These are phyloP conservation scores for Protosalanx chinensis DNA, from an alignment of 2,797 vertebrate genomes.

Conservation along the genomic window DNA sequence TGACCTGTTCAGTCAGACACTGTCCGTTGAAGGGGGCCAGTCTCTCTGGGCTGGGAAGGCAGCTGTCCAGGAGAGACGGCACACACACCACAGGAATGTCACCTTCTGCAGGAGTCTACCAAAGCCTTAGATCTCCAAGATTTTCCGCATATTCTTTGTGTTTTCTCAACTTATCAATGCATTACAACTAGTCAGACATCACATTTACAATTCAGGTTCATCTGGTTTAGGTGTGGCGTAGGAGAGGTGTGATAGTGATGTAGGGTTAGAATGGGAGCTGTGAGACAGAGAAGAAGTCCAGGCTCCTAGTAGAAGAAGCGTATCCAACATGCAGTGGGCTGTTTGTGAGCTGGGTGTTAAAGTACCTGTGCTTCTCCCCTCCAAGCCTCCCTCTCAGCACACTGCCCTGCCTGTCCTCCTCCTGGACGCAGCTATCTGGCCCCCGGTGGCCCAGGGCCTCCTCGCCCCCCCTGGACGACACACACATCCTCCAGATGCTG, in stretches of 20 bases:
- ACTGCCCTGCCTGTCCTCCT: conserved; percentile 54
- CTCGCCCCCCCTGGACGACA: conserved; percentile 64
- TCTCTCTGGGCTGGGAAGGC: conserved; percentile 59
- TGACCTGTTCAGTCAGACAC: conserved; percentile 55
- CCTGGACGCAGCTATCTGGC: conserved; percentile 59
- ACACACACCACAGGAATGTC: not conserved
- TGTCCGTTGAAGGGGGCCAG: conserved; percentile 66
- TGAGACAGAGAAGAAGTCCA: not conserved
- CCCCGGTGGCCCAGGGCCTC: conserved; percentile 60
- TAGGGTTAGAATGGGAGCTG: too few relatives aligned
- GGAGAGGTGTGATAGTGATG: too few relatives aligned
- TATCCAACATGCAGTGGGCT: not conserved
- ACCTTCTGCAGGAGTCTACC: not conserved
- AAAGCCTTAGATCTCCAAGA: too few relatives aligned
- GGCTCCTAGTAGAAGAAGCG: too few relatives aligned
- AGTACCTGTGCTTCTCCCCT: conserved; percentile 67
- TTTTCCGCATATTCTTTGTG: too few relatives aligned
- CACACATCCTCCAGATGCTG: conserved; percentile 81
- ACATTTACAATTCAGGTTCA: too few relatives aligned
- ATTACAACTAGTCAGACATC: too few relatives aligned
- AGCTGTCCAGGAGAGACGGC: conserved; percentile 50
- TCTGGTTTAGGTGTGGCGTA: too few relatives aligned
- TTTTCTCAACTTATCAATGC: too few relatives aligned
- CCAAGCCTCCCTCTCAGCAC: conserved; percentile 47
- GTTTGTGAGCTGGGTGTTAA: not conserved